Conservation (phyloP, 2,888 invertebrate species). For the Eupithecia dodoneata region DNA sequence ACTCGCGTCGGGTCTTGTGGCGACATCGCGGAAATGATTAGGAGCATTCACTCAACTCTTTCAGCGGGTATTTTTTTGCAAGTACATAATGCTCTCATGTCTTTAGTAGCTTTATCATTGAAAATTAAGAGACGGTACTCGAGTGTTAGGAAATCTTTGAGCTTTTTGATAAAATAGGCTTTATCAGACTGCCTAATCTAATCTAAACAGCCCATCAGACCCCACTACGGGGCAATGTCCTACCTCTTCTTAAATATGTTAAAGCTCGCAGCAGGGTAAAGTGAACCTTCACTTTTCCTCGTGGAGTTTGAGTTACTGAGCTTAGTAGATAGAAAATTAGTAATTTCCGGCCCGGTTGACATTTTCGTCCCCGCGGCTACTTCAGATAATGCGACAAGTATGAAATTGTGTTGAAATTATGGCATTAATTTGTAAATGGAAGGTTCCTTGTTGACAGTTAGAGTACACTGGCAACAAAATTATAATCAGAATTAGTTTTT, state of each 20-base stretch:
- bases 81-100: not conserved
- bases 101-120: not conserved
- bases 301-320: conserved; percentile 14
- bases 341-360: conserved; percentile 28
- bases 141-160: not conserved
- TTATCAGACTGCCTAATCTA: not conserved
- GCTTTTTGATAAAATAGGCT: not conserved
- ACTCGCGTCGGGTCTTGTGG: not conserved
- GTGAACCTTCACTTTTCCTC: not conserved
- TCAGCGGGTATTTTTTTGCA: not conserved
- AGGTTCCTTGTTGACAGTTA: conserved; percentile 1
- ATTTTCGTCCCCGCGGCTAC: conserved; percentile 31
- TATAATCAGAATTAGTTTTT: not conserved
- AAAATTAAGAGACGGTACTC: not conserved
- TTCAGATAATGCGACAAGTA: conserved; percentile 33
- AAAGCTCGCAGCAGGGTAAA: not conserved
- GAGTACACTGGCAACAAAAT: not conserved
- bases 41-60: not conserved
- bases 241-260: conserved; percentile 1
- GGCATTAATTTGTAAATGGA: conserved; percentile 32
- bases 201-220: not conserved
- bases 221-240: not conserved
- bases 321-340: conserved; percentile 28
- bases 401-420: conserved; percentile 37
- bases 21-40: conserved; percentile 5